phyloP scores from a whole-genome alignment of 2,888 invertebrate genomes.

The Lasioglossum lativentre region DNA sequence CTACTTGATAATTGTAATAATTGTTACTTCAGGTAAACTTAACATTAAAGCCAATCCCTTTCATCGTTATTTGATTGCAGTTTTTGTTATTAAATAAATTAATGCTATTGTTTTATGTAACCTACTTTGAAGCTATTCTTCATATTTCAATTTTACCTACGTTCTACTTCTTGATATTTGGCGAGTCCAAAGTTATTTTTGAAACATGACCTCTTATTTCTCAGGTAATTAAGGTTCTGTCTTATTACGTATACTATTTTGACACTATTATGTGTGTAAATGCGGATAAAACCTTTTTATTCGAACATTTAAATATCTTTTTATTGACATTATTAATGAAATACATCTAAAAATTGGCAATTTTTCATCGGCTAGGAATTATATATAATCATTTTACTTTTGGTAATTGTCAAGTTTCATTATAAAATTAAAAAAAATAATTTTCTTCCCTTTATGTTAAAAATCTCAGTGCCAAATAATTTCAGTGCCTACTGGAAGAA shows the following conservation, averaged over 20 bases:
- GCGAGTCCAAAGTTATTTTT: conserved; percentile 1
- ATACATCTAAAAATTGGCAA: not conserved
- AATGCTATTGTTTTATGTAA: not conserved
- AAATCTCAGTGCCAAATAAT: no score
- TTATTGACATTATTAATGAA: not conserved
- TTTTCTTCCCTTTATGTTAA: not conserved
- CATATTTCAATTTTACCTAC: not conserved
- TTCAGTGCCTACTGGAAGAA: no score
- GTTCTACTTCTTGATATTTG: not conserved
- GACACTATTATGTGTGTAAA: not conserved
- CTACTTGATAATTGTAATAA: no score
- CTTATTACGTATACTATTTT: not conserved
- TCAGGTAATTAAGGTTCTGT: not conserved
- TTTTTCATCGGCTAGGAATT: not conserved
- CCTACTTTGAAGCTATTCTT: not conserved
- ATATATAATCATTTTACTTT: not conserved
- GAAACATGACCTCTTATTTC: not conserved
- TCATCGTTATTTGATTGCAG: no score
- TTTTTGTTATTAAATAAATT: not conserved
- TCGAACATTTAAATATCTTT: not conserved
- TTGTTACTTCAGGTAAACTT: no score
- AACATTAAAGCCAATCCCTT: no score
- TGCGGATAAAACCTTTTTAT: not conserved
- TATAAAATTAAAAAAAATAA: not conserved
- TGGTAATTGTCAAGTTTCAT: no score